Base-by-base conservation (phyloP, 1,140 invertebrate species). In the Caenorhabditis brenneri region DNA sequence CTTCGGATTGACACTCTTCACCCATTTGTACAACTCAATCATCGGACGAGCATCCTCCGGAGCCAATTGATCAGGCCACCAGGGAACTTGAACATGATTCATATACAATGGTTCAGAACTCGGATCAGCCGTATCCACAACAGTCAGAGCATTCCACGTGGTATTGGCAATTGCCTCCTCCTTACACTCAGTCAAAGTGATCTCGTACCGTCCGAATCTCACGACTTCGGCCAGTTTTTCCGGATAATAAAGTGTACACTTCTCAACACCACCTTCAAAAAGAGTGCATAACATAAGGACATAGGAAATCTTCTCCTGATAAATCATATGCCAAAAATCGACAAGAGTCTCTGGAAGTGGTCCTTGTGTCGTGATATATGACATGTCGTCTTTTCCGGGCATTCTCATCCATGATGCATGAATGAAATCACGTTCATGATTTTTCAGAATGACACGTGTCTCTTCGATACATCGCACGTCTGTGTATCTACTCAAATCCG, bases 291-390 rank as follows among this genome's bases (percentile, higher is more conserved):
- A n/a, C 65, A 74, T 74, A 6, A 74, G 29, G 22, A 74, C 65
- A 15, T 74, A 74, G 19, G 65, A 39, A 24, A 74, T 74, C n/a
- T 46, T 39, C 86, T 94, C 92, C 87, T 95, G 93, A 93, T 95
- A 94, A 0, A 96, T 93, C 95, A 97, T 96, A 31, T 93, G 92
- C 96, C 96, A 97, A 91, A 97, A 96, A 89, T 96, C 95, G 84
- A 93, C 93, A 31, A 95, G 93, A 0, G 95, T 96, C 89, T 95
- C 94, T 36, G 94, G 92, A 87, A 96, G 92, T 10, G 95, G 95
- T 29, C 95, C 95, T 91, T 96, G 95, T 0, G 95, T 95, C 15
- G 95, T 95, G 79, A 96, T 95, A 89, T 95, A 96, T 51, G 94
- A 93, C 6, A 36, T 27, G 85, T 94, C 94, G 86, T 94, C 94